A percentile compares a stretch with the other conserved stretches of the same genome.
Conservation (phyloP, 2,888 invertebrate genomes). For the Dermolepida albohirtum region DNA sequence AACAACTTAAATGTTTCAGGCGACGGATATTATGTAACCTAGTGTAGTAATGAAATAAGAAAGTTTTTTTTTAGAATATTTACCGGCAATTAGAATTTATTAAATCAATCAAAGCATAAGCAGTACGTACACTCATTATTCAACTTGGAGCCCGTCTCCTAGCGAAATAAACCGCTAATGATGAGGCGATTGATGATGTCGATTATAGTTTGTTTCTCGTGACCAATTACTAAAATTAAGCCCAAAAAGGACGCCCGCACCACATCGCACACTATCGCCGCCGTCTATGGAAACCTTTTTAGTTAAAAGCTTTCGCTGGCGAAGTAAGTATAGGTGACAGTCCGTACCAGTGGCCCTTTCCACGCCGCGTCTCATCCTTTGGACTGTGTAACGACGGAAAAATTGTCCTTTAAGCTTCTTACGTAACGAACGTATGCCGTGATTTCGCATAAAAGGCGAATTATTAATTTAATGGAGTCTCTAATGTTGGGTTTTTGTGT, state of each 20-base stretch:
- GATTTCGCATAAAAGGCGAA: constrained; percentile 45
- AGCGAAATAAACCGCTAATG: constrained; percentile 33
- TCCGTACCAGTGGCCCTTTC: constrained; percentile 58
- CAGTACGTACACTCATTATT: constrained; percentile 10
- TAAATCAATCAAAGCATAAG: too few relatives aligned
- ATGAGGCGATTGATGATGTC: constrained; percentile 18
- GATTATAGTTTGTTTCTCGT: constrained; percentile 44
- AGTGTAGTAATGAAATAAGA: too few relatives aligned
- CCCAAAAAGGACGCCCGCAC: constrained; percentile 52
- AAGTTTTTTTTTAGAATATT: too few relatives aligned
- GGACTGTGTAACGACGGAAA: constrained; percentile 19
- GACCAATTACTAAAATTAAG: constrained; percentile 57
- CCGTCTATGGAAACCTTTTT: constrained; percentile 56
- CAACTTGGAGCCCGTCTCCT: constrained; percentile 8
- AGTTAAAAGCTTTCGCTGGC: constrained; percentile 54
- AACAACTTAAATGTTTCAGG: too few relatives aligned
- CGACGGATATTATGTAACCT: too few relatives aligned
- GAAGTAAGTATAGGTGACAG: constrained; percentile 56
- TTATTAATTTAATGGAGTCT: constrained; percentile 41
- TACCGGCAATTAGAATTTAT: too few relatives aligned
- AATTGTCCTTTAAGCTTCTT: constrained; percentile 41
- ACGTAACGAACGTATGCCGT: constrained; percentile 43
- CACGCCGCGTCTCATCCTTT: constrained; percentile 36
- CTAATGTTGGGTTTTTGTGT: too few relatives aligned
- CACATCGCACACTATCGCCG: constrained; percentile 11